A percentile compares a stretch with the other conserved stretches of the same genome.
Conservation (phyloP, 2,797 vertebrate species). For the Gymnothorax reevesii region DNA sequence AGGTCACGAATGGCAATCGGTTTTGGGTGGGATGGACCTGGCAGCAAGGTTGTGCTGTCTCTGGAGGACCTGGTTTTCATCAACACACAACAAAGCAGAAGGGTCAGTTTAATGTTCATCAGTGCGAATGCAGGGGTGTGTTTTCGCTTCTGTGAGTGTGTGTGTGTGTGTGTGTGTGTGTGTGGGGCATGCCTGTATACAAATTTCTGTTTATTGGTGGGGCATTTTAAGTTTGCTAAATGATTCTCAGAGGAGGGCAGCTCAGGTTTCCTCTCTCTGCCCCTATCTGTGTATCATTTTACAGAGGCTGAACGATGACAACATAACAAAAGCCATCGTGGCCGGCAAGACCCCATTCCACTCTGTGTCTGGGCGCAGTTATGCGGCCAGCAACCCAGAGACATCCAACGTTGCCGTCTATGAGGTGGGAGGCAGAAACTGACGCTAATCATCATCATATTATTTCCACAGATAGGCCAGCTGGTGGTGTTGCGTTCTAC, state of each 20-base stretch:
- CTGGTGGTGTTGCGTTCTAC: background rate
- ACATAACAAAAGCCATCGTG: slow-evolving; percentile 26
- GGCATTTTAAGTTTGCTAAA: background rate
- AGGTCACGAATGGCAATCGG: background rate
- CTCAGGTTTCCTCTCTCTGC: background rate
- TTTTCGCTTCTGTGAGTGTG: background rate
- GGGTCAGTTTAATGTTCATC: slow-evolving; percentile 17
- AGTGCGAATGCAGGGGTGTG: slow-evolving; percentile 13
- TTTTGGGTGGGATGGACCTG: slow-evolving; percentile 5
- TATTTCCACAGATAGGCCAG: background rate
- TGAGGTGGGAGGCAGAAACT: slow-evolving; percentile 25
- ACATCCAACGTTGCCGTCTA: slow-evolving; percentile 35
- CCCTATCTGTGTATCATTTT: background rate
- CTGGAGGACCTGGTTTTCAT: slow-evolving; percentile 39
- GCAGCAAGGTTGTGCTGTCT: slow-evolving; percentile 29
- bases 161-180: background rate
- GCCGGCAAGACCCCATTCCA: slow-evolving; percentile 22
- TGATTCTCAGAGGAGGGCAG: background rate
- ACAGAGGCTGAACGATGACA: slow-evolving; percentile 36
- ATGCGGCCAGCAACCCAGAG: slow-evolving; percentile 32
- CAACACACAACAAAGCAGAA: slow-evolving; percentile 35
- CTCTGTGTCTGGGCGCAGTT: slow-evolving; percentile 25
- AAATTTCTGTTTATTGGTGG: background rate
- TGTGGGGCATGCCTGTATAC: background rate
- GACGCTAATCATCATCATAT: background rate